Base-by-base conservation (phyloP, 2,113 vertebrate species). In the Uria lomvia region DNA sequence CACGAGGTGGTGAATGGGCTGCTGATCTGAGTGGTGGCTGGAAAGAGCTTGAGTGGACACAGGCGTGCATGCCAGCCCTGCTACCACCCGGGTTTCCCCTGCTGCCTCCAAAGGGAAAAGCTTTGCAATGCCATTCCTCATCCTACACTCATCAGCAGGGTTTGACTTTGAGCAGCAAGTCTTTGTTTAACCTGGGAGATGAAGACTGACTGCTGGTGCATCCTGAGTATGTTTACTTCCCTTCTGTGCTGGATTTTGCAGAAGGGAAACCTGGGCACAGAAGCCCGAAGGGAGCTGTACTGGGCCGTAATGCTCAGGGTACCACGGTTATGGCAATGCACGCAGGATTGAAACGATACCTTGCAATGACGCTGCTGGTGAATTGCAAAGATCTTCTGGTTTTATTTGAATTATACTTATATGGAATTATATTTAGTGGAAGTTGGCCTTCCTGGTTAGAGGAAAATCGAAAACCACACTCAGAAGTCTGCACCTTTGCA, bases 261-360 rank as follows among this genome's bases (percentile, higher is more conserved):
- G 52, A 66, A 63, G 38, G 32, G 12, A 81, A 75, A 22, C 11
- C 22, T 43, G 40, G 47, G 42, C 29, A 14, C 12, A n/a, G 68
- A 43, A 80, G 74, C 11, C 7, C 2, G 0, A 75, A 80, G 9
- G 6, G 17, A 34, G 22, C 11, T 55, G 40, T 60, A 17, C 15
- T 38, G 65, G 36, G 36, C 34, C 38, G 42, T 32, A 18, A 10
- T 32, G 27, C 18, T 53, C 38, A 18, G 53, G 47, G n/a, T 9
- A 43, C 6, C 40, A 6, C 7, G 6, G 32, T 22, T 34, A 3
- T 7, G n/a, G 52, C 30, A 58, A 62, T 1, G 13, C 32, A 27
- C 15, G 4, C 0, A 4, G 62, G 47, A 18, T 6, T 0, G 0
- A 72, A 87, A 32, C 4, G 5, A 7, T 32, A 9, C 5, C 43